A percentile compares a stretch with the other conserved stretches of the same genome.
Evolutionary conservation across 2,888 invertebrate species (phyloP).

Genomic region (Hyalella azteca): DNA sequence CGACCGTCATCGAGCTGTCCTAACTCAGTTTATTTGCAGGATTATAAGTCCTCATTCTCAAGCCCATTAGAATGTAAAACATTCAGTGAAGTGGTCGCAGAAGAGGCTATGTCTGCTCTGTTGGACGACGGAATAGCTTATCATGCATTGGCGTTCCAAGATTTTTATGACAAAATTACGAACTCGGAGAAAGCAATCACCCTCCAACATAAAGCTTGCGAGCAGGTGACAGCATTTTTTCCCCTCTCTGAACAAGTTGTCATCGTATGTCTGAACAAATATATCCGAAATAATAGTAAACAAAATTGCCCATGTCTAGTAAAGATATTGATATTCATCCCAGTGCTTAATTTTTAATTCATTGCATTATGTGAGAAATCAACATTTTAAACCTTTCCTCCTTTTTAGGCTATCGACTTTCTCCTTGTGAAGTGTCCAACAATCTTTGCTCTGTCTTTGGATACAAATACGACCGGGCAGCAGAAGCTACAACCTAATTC

Average conservation of each 20-base stretch:
- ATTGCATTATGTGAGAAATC: too few relatives aligned
- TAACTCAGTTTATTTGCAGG: not conserved
- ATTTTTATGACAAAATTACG: not conserved
- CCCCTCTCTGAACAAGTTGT: not conserved
- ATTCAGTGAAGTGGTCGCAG: not conserved
- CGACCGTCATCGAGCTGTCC: not conserved
- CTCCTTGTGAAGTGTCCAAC: not conserved
- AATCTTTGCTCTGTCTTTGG: not conserved
- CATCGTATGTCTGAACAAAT: not conserved
- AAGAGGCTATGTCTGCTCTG: not conserved
- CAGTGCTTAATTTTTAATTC: not conserved
- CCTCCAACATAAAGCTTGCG: not conserved
- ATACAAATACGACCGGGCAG: not conserved
- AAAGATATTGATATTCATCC: not conserved
- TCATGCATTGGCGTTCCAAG: not conserved
- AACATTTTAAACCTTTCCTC: not conserved
- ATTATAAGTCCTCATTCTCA: not conserved
- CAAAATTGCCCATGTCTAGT: not conserved
- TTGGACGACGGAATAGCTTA: conserved; percentile 2
- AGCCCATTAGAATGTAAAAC: not conserved
- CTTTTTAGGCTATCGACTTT: not conserved
- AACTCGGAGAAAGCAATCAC: not conserved
- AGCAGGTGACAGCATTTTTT: not conserved
- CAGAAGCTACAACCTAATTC: not conserved
- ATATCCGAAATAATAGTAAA: not conserved